Evolutionary conservation across 2,797 vertebrate species (phyloP), one percentile per base, ranked within the genome.

Genomic region (Euthynnus affinis): DNA sequence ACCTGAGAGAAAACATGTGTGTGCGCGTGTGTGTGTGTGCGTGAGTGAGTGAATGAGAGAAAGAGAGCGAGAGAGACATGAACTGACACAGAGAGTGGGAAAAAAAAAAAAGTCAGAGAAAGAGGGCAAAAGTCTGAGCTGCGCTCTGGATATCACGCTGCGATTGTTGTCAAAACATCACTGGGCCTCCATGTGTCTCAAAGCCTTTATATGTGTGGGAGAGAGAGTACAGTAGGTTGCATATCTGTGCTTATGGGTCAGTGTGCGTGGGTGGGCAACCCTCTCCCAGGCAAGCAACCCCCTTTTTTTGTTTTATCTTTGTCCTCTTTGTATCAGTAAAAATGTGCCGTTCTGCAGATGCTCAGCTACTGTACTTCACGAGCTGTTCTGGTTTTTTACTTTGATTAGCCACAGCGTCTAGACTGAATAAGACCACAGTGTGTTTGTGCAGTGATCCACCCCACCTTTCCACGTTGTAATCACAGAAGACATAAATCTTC

Each of bases 131-230:
- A 62, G 77, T 61, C 56, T 58, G 57, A 18, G 65, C 55, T 61
- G 18, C 68, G 77, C 81, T 82, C 78, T 58, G 48, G 77, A 75
- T 80, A 87, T 84, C 84, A 87, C 25, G 12, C 80, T 82, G 80
- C 42, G 74, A 86, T 25, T 88, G 81, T 89, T 89, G 76, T 89
- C 83, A 86, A 89, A 92, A 91, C 73, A 91, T 73, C 58, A 59
- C 71, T 53, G 23, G 78, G 59, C 84, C 72, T 81, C 49, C 52
- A 44, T 87, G 66, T 87, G 71, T 67, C 66, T 80, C 57, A 20
- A 49, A 80, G 69, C 52, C 22, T 86, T 66, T 44, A 14, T 69
- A 18, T 69, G 56, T 63, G 68, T 72, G 69, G 60, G 53, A 23
- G 34, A 20, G 81, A 12, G 63, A 64, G 34, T 29, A 20, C 53